Evolutionary conservation across 2,113 vertebrate genomes (phyloP).

Genomic region (Brevimyrus niger): DNA sequence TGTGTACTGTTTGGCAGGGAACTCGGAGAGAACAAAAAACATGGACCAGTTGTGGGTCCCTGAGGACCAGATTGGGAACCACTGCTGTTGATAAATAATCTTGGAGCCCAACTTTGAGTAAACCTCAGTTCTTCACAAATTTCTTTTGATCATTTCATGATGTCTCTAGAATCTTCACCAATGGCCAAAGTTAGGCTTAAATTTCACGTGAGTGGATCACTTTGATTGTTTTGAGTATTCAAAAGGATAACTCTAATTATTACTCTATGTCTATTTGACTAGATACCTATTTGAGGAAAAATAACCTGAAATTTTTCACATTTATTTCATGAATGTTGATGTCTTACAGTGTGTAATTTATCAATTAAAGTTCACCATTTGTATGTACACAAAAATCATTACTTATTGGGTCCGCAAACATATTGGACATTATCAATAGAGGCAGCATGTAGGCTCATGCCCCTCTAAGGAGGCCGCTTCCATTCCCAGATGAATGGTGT

Average conservation of each 20-base stretch:
- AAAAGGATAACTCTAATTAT: background rate
- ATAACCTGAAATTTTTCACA: background rate
- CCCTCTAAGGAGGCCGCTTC: background rate
- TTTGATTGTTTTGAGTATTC: background rate
- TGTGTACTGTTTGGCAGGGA: no score
- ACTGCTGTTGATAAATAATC: no score
- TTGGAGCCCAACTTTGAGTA: background rate
- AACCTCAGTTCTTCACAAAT: background rate
- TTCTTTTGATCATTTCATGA: background rate
- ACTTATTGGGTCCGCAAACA: no score
- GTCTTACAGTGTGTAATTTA: no score
- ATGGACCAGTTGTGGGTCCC: no score
- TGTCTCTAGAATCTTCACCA: background rate
- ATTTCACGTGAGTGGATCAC: background rate
- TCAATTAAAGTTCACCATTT: no score
- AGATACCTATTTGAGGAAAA: background rate
- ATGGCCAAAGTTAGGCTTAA: background rate
- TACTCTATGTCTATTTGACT: background rate
- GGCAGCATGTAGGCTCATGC: no score
- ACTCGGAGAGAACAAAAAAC: no score
- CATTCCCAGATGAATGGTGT: background rate
- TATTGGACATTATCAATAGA: background rate
- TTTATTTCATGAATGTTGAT: background rate
- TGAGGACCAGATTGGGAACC: no score
- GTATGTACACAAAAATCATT: no score